These are phyloP conservation scores for Chaenocephalus aceratus DNA, from an alignment of 2,113 vertebrate species.

Conservation along the genomic window DNA sequence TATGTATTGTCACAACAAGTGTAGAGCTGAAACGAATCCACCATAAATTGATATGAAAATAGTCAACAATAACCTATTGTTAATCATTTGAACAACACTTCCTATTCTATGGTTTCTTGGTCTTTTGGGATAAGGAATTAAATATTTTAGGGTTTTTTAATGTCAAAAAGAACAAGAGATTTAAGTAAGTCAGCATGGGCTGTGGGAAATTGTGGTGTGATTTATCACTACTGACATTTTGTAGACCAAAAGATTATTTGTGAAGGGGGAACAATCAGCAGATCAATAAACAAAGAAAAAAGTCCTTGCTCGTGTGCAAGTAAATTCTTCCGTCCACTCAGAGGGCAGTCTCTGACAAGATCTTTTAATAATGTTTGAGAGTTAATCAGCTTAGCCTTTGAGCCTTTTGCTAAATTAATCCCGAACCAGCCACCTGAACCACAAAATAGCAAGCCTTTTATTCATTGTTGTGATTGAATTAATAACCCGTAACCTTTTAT, in stretches of 20 bases:
- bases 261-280: no score
- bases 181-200: neutral
- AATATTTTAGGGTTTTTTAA: neutral
- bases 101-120: neutral
- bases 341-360: constrained; percentile 8
- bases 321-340: neutral
- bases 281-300: no score
- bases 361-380: constrained; percentile 27
- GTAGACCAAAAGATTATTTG: neutral
- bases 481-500: constrained; percentile 1
- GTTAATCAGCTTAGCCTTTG: constrained; percentile 36
- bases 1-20: no score
- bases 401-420: constrained; percentile 35
- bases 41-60: no score
- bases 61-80: no score
- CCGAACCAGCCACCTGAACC: neutral
- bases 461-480: constrained; percentile 4
- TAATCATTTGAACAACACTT: no score
- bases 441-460: neutral
- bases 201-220: neutral
- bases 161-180: no score
- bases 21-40: no score
- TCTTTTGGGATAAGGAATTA: neutral
- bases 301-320: neutral
- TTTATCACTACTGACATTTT: neutral